Base-by-base conservation (phyloP, 2,797 vertebrate species). In the Morus bassanus region DNA sequence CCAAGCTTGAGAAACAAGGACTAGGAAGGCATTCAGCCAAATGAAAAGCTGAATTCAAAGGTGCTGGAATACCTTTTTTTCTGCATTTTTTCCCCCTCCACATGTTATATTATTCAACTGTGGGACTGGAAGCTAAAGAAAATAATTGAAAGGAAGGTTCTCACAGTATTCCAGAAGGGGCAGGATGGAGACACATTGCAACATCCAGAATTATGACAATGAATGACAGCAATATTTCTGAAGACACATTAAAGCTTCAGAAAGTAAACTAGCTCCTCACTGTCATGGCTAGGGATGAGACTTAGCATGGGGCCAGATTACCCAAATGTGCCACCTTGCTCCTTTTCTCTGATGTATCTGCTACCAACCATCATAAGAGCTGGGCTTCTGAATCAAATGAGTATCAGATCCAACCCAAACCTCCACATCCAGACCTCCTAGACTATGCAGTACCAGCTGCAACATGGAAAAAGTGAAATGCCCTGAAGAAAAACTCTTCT, bases 21-120 rank as follows among this genome's bases (percentile, higher is more conserved):
- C 61, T 78, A 81, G 43, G 87, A 37, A 30, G 35, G 64, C 48
- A 89, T 78, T 88, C 78, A 94, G 56, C 22, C 65, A 91, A 91
- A 96, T 85, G 57, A 95, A 96, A 96, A 94, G 85, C 73, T 76
- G 89, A 90, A 95, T 88, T 94, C 87, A 94, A 76, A 94, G 33
- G 73, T 85, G 28, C 54, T 84, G 67, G 25, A 86, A 84, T 89
- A 77, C 35, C n/a, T 85, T 95, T 89, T 89, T 79, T 64, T 54
- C 68, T 83, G 57, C 39, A 41, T 43, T 80, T 89, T 46, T 3
- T 18, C 11, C n/a, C 56, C 75, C 27, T 80, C 73, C 33, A 45
- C 57, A 51, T 5, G 39, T 92, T 70, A 56, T 53, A 80, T 88
- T 95, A 84, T 95, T 84, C 93, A 69, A 76, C 24, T 28, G 41